phyloP scores from a whole-genome alignment of 1,140 invertebrate species.

The Pygmarrhopalites habei region DNA sequence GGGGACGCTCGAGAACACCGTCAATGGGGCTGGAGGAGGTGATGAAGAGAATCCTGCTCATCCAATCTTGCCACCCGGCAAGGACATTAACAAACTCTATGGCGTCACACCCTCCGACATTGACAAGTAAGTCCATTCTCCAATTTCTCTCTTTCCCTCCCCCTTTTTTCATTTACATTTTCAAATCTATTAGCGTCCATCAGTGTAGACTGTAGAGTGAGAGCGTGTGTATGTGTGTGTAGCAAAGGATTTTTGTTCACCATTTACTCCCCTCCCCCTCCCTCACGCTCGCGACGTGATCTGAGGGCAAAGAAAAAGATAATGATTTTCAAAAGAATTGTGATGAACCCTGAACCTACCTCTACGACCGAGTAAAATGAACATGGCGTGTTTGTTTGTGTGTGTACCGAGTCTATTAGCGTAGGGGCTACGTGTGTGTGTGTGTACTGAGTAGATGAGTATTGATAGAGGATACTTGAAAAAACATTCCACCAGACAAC shows the following conservation, averaged over 20 bases:
- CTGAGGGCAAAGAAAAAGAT: too few species aligned
- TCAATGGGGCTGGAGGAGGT: conserved; percentile 62
- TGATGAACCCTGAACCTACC: too few species aligned
- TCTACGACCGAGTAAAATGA: too few species aligned
- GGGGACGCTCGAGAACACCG: conserved; percentile 78
- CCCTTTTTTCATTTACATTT: not conserved
- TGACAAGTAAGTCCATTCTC: conserved; percentile 63
- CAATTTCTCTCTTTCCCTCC: not conserved
- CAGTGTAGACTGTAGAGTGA: not conserved
- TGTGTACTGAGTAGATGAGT: too few species aligned
- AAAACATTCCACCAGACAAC: not conserved
- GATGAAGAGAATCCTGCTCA: conserved; percentile 55
- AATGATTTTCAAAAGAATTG: too few species aligned
- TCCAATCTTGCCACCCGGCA: conserved; percentile 63
- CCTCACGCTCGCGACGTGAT: too few species aligned
- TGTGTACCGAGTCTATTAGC: too few species aligned
- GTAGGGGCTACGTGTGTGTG: too few species aligned
- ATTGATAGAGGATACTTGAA: too few species aligned
- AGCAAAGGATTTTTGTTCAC: not conserved
- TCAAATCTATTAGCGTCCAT: not conserved
- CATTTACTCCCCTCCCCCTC: not conserved
- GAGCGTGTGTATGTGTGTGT: not conserved
- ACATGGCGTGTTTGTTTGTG: too few species aligned
- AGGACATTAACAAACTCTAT: conserved; percentile 79
- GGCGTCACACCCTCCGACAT: conserved; percentile 89